These are phyloP conservation scores for Monomorium pharaonis DNA, from an alignment of 1,140 invertebrate species.

Conservation along the genomic window DNA sequence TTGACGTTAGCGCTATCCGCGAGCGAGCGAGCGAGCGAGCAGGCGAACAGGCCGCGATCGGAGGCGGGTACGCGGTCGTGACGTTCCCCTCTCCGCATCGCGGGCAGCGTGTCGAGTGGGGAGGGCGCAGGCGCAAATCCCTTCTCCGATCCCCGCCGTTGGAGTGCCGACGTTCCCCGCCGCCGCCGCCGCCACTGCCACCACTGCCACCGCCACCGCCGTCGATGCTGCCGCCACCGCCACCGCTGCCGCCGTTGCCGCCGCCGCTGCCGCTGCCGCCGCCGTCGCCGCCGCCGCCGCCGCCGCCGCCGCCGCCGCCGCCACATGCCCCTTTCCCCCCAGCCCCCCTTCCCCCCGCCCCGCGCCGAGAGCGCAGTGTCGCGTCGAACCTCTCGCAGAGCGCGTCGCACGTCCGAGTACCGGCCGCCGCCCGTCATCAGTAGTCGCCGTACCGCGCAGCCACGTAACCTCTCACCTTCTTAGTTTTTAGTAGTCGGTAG, in stretches of 20 bases:
- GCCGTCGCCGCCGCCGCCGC: slow-evolving; percentile 42
- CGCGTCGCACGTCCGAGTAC: slow-evolving; percentile 86
- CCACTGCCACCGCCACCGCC: slow-evolving; percentile 69
- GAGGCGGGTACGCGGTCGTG: slow-evolving; percentile 75
- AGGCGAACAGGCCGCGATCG: slow-evolving; percentile 71
- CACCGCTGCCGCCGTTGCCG: slow-evolving; percentile 69
- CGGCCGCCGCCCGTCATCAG: slow-evolving; percentile 88
- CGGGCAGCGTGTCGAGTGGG: slow-evolving; percentile 47
- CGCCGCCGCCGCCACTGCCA: slow-evolving; percentile 65
- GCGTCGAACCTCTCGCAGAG: slow-evolving; percentile 90
- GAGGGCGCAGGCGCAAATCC: slow-evolving; percentile 74
- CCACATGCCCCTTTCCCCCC: slow-evolving; percentile 56
- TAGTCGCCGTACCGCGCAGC: slow-evolving; percentile 86
- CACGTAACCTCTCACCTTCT: slow-evolving; percentile 87
- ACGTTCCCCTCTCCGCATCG: slow-evolving; percentile 47
- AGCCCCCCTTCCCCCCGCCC: slow-evolving; percentile 71
- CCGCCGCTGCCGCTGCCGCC: slow-evolving; percentile 51
- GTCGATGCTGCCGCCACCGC: slow-evolving; percentile 69
- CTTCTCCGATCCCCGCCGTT: slow-evolving; percentile 60
- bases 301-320: slow-evolving; percentile 42
- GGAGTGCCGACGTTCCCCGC: slow-evolving; percentile 44
- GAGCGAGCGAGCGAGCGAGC: slow-evolving; percentile 59
- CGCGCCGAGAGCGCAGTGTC: slow-evolving; percentile 87
- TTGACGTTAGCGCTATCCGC: slow-evolving; percentile 28
- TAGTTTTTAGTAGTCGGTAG: slow-evolving; percentile 88